Base-by-base conservation (phyloP, 37 sponge, comb jelly and placozoan genomes). In the Ianthella basta region DNA sequence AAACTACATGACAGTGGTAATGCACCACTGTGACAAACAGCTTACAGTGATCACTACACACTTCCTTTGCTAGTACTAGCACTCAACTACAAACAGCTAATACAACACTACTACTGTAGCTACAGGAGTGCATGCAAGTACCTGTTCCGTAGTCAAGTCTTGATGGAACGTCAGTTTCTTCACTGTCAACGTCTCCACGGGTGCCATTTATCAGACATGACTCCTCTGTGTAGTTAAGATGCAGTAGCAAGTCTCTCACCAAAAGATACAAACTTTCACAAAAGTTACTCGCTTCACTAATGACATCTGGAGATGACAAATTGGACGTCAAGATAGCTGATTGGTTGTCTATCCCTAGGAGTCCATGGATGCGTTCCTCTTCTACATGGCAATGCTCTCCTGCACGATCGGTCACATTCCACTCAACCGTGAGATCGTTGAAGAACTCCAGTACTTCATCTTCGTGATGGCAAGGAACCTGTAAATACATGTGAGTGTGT, bases 161-260 rank as follows among this genome's bases (percentile, higher is more conserved):
- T 29, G 70, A 30, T 69, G 70, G 34, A 5, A 35, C 35, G 18
- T 69, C 70, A 30, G 70, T n/a, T 8, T 44, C 50, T 44, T 44
- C 50, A 0, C 0, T 69, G 29, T 13, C 34, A 16, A 4, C 4
- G 6, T 30, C 34, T n/a, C 54, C 54, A 4, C 8, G 15, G 25
- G 78, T 75, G 3, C 78, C 78, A 41, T 75, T 75, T 12, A 25
- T 25, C 54, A 88, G 88, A 38, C 88, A 88, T 44, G 78, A 82
- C 5, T 27, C 67, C 2, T 69, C 74, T 21, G 88, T 88, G 60
- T 74, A 25, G 59, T 88, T 88, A 21, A 88, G 83, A 0, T n/a
- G 21, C 37, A 88, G 25, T 10, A 88, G 38, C 57, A 88, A 29
- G 68, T 83, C n/a, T 50, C 53, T 75, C 16, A 10, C 10, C 44